Conservation (phyloP, 2,888 invertebrate species). For the Deladenus siricidicola region DNA sequence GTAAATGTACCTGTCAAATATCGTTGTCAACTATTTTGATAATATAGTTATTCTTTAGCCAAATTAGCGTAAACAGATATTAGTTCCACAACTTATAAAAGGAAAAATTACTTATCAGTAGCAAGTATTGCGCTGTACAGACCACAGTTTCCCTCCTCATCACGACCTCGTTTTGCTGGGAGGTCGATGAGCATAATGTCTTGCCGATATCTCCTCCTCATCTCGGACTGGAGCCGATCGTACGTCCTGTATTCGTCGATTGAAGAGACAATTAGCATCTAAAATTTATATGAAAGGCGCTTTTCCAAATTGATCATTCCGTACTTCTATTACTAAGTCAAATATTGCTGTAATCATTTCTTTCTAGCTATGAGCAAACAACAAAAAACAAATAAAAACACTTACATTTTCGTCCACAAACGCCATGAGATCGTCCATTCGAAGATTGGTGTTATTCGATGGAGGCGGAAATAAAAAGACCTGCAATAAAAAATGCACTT, state of each 20-base stretch:
- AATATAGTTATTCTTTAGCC: no score
- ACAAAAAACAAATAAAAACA: background rate
- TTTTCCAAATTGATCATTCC: no score
- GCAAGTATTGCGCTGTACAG: conserved; percentile 31
- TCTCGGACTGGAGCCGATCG: conserved; percentile 14
- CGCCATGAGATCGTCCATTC: conserved; percentile 31
- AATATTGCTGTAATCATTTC: no score
- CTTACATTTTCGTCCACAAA: conserved; percentile 32
- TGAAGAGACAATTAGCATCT: conserved; percentile 22
- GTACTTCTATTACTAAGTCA: no score
- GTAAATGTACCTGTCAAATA: conserved; percentile 29
- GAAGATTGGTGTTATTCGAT: conserved; percentile 12
- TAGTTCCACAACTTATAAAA: conserved; percentile 1
- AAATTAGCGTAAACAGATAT: no score
- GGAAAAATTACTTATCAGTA: conserved; percentile 29
- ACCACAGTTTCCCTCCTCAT: conserved; percentile 34
- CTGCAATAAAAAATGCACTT: conserved; percentile 13
- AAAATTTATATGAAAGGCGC: background rate
- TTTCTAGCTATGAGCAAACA: background rate
- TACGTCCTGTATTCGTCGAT: conserved; percentile 15
- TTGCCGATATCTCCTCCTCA: conserved; percentile 24
- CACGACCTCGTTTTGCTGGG: conserved; percentile 16
- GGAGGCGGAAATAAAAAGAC: conserved; percentile 24
- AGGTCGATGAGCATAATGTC: conserved; percentile 34
- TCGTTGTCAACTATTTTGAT: no score